phyloP scores from a whole-genome alignment of 2,888 invertebrate species.

The Bombyx huttoni region DNA sequence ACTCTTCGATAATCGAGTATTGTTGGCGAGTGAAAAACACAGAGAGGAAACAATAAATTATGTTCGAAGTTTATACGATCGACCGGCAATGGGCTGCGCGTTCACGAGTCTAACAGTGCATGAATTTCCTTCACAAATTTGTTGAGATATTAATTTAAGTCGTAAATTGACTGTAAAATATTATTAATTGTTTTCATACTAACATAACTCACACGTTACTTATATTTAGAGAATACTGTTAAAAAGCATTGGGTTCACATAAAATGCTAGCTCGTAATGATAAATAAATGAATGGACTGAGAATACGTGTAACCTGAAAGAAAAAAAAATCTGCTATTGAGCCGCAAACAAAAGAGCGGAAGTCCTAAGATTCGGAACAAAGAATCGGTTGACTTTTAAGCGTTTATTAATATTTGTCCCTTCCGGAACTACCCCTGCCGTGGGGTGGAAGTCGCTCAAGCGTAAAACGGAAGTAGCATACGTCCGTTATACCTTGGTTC shows the following conservation, averaged over 20 bases:
- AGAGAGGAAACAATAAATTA: slow-evolving; percentile 68
- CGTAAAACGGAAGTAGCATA: slow-evolving; percentile 66
- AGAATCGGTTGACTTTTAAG: slow-evolving; percentile 51
- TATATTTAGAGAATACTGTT: too few relatives aligned
- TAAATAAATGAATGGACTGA: not conserved
- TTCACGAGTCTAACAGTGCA: slow-evolving; percentile 24
- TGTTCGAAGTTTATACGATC: slow-evolving; percentile 65
- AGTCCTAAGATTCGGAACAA: slow-evolving; percentile 40
- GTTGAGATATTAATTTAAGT: slow-evolving; percentile 2
- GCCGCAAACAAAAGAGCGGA: slow-evolving; percentile 25
- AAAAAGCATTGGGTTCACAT: too few relatives aligned
- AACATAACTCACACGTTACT: too few relatives aligned
- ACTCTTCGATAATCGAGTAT: slow-evolving; percentile 38
- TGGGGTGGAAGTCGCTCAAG: slow-evolving; percentile 50
- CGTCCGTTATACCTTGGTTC: slow-evolving; percentile 50
- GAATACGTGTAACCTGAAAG: not conserved
- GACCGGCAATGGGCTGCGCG: slow-evolving; percentile 48
- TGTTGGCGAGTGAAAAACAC: slow-evolving; percentile 62
- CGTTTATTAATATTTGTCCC: slow-evolving; percentile 56
- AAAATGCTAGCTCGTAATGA: too few relatives aligned
- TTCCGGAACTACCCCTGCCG: slow-evolving; percentile 59
- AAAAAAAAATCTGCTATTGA: not conserved
- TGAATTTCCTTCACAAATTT: slow-evolving; percentile 15
- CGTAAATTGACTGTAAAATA: too few relatives aligned
- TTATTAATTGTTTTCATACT: too few relatives aligned